Percentiles rank a stretch among this genome's conserved stretches.
Evolutionary conservation across 2,888 invertebrate genomes (phyloP).

Genomic region (Netelia virgata): DNA sequence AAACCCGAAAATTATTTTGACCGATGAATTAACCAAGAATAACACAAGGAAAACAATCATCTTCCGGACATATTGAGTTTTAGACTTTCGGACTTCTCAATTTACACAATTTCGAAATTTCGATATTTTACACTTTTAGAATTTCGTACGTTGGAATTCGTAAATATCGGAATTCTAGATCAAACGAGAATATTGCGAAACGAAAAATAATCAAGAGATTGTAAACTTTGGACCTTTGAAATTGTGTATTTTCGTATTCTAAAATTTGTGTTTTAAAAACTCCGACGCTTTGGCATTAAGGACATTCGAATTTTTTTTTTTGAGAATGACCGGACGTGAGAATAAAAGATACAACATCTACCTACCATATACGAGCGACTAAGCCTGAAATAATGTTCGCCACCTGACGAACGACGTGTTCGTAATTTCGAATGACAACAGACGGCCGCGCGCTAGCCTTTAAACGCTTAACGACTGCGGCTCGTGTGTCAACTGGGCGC

Average conservation of each 20-base stretch:
- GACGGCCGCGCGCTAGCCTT: neutral
- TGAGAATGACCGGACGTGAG: too few relatives aligned
- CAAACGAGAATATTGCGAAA: too few relatives aligned
- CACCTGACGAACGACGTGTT: neutral
- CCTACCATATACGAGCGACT: neutral
- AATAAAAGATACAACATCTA: neutral
- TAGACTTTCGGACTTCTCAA: neutral
- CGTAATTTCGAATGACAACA: neutral
- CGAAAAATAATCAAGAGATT: too few relatives aligned
- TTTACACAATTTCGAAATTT: neutral
- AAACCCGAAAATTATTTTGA: too few relatives aligned
- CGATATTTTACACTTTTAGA: neutral
- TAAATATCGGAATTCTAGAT: neutral
- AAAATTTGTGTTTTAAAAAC: too few relatives aligned
- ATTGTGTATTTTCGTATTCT: too few relatives aligned
- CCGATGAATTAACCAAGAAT: neutral
- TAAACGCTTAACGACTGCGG: neutral
- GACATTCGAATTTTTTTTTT: too few relatives aligned
- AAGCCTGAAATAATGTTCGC: neutral
- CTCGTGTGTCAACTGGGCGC: conserved; percentile 2
- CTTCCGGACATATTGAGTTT: neutral
- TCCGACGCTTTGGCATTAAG: too few relatives aligned
- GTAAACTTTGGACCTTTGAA: too few relatives aligned
- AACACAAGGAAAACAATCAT: neutral
- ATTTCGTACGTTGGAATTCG: neutral